Percentiles rank a stretch among this genome's conserved stretches.
phyloP scores from a whole-genome alignment of 2,888 invertebrate species.

The Mythimna impura region DNA sequence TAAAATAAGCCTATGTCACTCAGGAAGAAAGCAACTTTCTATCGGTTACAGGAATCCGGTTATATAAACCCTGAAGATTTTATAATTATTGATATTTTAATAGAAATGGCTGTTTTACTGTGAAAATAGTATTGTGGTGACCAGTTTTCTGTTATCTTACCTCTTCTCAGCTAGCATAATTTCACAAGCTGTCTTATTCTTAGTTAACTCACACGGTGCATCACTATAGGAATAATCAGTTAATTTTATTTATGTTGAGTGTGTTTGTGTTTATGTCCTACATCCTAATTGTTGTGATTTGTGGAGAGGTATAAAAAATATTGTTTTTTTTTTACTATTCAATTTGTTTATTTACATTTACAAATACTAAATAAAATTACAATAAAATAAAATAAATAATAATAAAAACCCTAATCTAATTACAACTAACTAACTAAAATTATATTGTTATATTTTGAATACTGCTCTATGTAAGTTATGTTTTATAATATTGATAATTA shows the following conservation, averaged over 20 bases:
- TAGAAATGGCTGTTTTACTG: constrained; percentile 20
- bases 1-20: no score
- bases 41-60: no score
- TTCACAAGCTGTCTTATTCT: not conserved
- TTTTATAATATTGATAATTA: not conserved
- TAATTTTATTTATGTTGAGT: constrained; percentile 32
- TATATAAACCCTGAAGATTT: no score
- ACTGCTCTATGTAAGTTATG: not conserved
- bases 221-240: constrained; percentile 40
- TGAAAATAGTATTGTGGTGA: constrained; percentile 9
- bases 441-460: not conserved
- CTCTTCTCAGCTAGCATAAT: not conserved
- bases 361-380: no score
- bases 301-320: not conserved
- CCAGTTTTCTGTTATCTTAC: constrained; percentile 23
- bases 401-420: no score
- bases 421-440: no score
- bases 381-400: no score
- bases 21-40: no score
- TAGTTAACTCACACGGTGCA: constrained; percentile 13
- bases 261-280: constrained; percentile 14
- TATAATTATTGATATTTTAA: no score
- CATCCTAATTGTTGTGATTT: constrained; percentile 6
- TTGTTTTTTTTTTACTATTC: no score
- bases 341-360: no score